Conservation (phyloP, 2,113 vertebrate genomes). For the Pavo muticus region DNA sequence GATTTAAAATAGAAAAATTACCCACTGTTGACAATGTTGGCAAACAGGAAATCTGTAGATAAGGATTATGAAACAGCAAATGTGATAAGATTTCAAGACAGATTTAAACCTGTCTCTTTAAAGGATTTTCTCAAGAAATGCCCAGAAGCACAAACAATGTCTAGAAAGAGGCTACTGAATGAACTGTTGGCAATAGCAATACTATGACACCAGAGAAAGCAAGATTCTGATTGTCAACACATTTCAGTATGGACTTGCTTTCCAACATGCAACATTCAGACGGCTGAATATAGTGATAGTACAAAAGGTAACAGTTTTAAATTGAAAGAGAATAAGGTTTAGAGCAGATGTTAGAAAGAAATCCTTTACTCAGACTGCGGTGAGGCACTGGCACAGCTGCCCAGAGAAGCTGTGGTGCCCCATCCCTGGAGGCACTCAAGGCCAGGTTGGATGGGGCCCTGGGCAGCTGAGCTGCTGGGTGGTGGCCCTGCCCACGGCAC, state of each 20-base stretch:
- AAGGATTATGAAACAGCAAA: slow-evolving; percentile 42
- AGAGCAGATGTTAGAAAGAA: neutral
- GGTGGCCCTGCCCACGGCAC: neutral
- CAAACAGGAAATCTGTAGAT: slow-evolving; percentile 49
- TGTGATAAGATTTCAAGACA: neutral
- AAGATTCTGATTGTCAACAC: neutral
- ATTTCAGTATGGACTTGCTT: neutral
- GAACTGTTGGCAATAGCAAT: neutral
- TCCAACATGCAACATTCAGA: neutral
- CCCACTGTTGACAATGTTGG: slow-evolving; percentile 1
- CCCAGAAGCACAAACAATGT: neutral
- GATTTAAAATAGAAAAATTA: neutral
- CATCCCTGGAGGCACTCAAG: neutral
- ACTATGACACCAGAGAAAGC: neutral
- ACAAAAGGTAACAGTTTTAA: neutral
- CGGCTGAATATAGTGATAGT: neutral
- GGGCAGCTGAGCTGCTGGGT: neutral
- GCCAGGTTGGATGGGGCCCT: neutral
- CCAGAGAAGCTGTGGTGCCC: neutral
- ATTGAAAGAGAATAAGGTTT: neutral
- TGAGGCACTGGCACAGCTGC: neutral
- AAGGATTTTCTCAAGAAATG: neutral
- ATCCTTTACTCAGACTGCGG: neutral
- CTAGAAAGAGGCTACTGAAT: neutral
- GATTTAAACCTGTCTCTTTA: neutral